These are phyloP conservation scores for Notarius lentiginosus DNA, from an alignment of 2,113 vertebrate genomes.

Conservation along the genomic window DNA sequence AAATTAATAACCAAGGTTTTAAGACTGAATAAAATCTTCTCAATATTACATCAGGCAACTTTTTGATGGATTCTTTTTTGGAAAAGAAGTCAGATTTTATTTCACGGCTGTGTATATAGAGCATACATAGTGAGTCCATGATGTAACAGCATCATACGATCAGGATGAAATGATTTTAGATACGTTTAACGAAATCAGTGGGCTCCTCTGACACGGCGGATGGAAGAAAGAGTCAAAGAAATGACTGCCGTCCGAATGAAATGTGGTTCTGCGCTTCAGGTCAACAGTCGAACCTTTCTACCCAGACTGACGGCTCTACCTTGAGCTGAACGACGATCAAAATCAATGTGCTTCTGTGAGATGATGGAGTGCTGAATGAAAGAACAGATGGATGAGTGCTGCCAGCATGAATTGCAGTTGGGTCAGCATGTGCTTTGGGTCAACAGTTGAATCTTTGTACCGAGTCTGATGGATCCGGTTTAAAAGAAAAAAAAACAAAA, in stretches of 20 bases:
- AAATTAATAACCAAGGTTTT: background rate
- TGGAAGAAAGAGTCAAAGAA: background rate
- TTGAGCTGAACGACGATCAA: slow-evolving; percentile 13
- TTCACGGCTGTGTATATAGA: background rate
- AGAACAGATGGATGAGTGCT: slow-evolving; percentile 14
- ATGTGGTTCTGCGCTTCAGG: background rate
- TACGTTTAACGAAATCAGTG: background rate
- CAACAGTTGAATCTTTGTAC: slow-evolving; percentile 29
- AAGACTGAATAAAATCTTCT: background rate
- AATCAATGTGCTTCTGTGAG: slow-evolving; percentile 25
- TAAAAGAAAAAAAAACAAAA: too few relatives aligned
- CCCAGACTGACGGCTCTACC: background rate
- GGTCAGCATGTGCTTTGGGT: slow-evolving; percentile 23
- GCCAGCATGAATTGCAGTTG: slow-evolving; percentile 16
- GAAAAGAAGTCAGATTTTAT: background rate
- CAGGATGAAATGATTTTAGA: background rate
- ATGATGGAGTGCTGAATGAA: slow-evolving; percentile 22
- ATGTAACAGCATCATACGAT: background rate
- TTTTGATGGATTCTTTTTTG: background rate
- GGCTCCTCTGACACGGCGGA: background rate
- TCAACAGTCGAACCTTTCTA: slow-evolving; percentile 22
- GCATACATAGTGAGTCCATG: background rate
- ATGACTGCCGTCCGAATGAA: slow-evolving; percentile 1
- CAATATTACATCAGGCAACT: background rate
- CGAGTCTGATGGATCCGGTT: background rate